Percentiles rank a stretch among this genome's conserved stretches.
phyloP scores from a whole-genome alignment of 30 jellyfish, hydroid and myxozoan species.

The Aurelia aurita region DNA sequence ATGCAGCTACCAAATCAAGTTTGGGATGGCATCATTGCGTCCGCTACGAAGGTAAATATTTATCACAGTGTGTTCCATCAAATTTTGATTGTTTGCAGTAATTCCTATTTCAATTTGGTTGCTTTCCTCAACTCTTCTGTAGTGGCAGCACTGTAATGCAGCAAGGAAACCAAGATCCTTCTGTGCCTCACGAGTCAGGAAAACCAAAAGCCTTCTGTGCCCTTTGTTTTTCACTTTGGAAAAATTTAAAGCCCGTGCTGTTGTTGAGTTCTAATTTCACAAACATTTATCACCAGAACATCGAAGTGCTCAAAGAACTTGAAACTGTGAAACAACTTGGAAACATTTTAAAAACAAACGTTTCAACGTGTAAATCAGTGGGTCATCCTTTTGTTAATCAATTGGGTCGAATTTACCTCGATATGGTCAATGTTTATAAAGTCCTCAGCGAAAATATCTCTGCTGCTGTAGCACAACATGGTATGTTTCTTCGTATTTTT shows the following conservation, averaged over 20 bases:
- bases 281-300: constrained; percentile 40
- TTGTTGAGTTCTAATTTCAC: neutral
- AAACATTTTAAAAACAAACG: constrained; percentile 92
- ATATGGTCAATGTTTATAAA: constrained; percentile 92
- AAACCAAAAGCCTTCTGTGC: no score
- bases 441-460: constrained; percentile 97
- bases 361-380: constrained; percentile 92
- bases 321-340: constrained; percentile 96
- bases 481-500: constrained; percentile 20
- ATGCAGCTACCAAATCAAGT: constrained; percentile 98
- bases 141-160: no score
- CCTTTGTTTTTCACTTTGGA: no score
- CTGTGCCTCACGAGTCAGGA: no score
- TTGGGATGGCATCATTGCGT: constrained; percentile 97
- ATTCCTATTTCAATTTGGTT: no score
- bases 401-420: constrained; percentile 94
- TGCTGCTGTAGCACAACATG: constrained; percentile 94
- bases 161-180: no score
- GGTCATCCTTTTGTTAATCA: constrained; percentile 96
- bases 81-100: no score
- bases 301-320: constrained; percentile 90
- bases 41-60: constrained; percentile 89
- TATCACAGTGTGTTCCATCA: no score
- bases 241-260: no score
- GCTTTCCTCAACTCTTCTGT: no score